phyloP scores from a whole-genome alignment of 53 echinoderm and acorn worm species.

The Antedon mediterranea region DNA sequence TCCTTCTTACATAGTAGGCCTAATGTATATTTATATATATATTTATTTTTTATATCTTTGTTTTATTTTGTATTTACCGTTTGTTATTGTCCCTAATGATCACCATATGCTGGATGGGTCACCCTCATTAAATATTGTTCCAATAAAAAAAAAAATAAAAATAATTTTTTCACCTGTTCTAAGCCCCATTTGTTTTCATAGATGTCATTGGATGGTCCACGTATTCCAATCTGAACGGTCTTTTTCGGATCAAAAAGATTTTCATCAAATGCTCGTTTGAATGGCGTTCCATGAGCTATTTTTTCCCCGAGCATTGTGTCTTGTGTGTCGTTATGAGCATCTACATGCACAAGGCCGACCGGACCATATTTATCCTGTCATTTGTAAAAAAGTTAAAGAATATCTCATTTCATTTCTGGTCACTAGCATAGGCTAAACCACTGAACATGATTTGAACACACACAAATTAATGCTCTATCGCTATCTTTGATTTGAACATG shows the following conservation, averaged over 20 bases:
- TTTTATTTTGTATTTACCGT: too few species aligned
- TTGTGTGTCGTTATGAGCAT: slow-evolving; percentile 64
- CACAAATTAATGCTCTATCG: too few species aligned
- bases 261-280: slow-evolving; percentile 61
- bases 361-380: slow-evolving; percentile 76
- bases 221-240: slow-evolving; percentile 65
- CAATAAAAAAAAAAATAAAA: too few species aligned
- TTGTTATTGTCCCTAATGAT: too few species aligned
- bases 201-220: slow-evolving; percentile 23
- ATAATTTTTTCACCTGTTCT: not conserved
- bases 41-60: too few species aligned
- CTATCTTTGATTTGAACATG: too few species aligned
- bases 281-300: slow-evolving; percentile 85
- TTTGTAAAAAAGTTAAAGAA: not conserved
- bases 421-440: too few species aligned
- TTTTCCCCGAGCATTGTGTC: slow-evolving; percentile 69
- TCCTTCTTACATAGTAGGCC: too few species aligned
- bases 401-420: not conserved
- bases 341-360: slow-evolving; percentile 79
- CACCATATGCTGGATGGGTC: too few species aligned
- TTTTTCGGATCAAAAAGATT: slow-evolving; percentile 60
- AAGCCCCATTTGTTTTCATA: not conserved
- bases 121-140: too few species aligned
- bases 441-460: too few species aligned
- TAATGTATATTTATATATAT: too few species aligned